phyloP scores from a whole-genome alignment of 2,113 vertebrate species.

The Climacteris rufus region DNA sequence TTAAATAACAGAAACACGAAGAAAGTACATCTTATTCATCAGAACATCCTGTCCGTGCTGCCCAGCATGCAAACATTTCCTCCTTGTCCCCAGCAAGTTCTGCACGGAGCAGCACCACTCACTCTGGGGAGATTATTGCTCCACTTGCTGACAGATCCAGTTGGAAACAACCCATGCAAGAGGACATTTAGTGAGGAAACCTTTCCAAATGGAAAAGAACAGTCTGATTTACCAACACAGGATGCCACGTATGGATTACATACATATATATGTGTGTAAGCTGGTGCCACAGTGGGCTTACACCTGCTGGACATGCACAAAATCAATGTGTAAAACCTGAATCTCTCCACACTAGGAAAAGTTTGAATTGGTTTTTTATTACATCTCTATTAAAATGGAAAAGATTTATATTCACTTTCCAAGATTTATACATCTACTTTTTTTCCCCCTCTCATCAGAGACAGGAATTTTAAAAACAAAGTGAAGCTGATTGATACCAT shows the following conservation, averaged over 20 bases:
- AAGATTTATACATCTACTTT: background rate
- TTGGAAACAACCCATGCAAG: constrained; percentile 8
- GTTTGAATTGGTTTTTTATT: background rate
- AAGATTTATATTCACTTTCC: background rate
- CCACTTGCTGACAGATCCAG: constrained; percentile 38
- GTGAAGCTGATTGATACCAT: background rate
- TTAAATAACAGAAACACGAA: constrained; percentile 22
- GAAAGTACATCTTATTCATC: constrained; percentile 49
- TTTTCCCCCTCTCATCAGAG: background rate
- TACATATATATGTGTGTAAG: background rate
- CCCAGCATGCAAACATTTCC: constrained; percentile 31
- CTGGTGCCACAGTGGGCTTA: background rate
- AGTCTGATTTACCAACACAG: background rate
- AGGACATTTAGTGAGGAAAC: background rate
- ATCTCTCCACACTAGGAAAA: background rate
- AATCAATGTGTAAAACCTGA: background rate
- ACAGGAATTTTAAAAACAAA: background rate
- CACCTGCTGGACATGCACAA: background rate
- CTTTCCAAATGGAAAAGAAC: constrained; percentile 38
- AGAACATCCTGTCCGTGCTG: constrained; percentile 43
- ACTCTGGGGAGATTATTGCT: background rate
- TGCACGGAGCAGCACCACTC: constrained; percentile 7
- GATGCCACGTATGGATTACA: background rate
- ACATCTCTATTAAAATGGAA: background rate
- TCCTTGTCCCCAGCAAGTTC: constrained; percentile 6